phyloP scores from a whole-genome alignment of 2,797 vertebrate genomes.

The Brachyrhaphis roseni region DNA sequence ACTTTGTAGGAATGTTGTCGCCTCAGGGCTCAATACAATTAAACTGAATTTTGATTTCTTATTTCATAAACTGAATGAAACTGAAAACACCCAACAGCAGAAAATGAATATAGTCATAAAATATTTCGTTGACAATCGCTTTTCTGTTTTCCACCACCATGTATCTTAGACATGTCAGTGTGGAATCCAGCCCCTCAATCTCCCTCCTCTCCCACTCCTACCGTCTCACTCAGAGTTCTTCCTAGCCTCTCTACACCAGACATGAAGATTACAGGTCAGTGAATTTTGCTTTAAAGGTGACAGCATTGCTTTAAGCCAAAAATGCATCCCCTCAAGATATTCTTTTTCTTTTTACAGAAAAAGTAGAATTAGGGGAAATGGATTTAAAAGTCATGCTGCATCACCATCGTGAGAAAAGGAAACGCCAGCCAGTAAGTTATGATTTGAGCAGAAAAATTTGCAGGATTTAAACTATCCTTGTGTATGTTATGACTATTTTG shows the following conservation, averaged over 20 bases:
- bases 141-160: constrained; percentile 7
- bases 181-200: constrained; percentile 83
- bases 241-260: constrained; percentile 93
- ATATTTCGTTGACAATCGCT: not conserved
- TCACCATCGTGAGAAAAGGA: constrained; percentile 94
- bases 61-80: not conserved
- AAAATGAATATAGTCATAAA: not conserved
- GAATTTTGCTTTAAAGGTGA: not conserved
- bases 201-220: constrained; percentile 83
- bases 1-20: not conserved
- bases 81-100: not conserved
- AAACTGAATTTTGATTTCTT: not conserved
- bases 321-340: not conserved
- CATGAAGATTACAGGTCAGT: constrained; percentile 94
- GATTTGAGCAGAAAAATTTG: not conserved
- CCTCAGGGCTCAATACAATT: not conserved
- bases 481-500: constrained; percentile 13
- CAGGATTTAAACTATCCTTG: not conserved
- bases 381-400: constrained; percentile 91
- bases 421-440: constrained; percentile 89
- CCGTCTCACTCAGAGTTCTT: constrained; percentile 87
- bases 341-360: constrained; percentile 79
- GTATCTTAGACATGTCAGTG: constrained; percentile 69
- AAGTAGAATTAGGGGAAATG: constrained; percentile 88
- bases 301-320: not conserved